Evolutionary conservation across 1,140 invertebrate species (phyloP).

Genomic region (Aphidius gifuensis): DNA sequence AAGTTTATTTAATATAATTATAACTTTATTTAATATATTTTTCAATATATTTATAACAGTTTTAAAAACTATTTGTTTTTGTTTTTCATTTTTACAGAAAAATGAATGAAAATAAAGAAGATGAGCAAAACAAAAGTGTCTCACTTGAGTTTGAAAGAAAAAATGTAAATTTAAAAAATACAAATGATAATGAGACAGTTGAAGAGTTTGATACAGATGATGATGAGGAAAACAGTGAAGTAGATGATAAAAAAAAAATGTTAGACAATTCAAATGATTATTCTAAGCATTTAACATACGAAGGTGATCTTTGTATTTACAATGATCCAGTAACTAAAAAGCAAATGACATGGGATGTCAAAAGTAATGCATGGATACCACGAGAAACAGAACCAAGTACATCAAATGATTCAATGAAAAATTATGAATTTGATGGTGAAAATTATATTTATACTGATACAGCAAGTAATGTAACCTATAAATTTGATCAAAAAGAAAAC

Average conservation of each 20-base stretch:
- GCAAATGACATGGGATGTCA: slow-evolving; percentile 67
- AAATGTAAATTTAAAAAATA: slow-evolving; percentile 1
- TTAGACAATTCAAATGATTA: slow-evolving; percentile 38
- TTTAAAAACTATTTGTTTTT: too few relatives aligned
- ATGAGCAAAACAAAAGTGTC: neutral
- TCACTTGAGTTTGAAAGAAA: neutral
- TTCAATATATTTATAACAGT: too few relatives aligned
- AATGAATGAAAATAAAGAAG: neutral
- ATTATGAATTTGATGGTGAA: slow-evolving; percentile 57
- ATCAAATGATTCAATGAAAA: slow-evolving; percentile 32
- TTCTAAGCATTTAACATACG: slow-evolving; percentile 61
- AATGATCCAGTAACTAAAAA: slow-evolving; percentile 67
- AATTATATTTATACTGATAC: slow-evolving; percentile 55
- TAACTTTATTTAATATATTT: too few relatives aligned
- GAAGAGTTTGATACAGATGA: slow-evolving; percentile 43
- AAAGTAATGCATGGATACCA: slow-evolving; percentile 58
- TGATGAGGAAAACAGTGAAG: slow-evolving; percentile 33
- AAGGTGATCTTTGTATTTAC: slow-evolving; percentile 69
- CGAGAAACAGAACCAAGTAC: slow-evolving; percentile 23
- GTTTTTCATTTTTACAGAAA: too few relatives aligned
- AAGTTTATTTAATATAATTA: too few relatives aligned
- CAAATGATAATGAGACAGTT: slow-evolving; percentile 27
- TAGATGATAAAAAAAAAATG: slow-evolving; percentile 5
- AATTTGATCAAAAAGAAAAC: slow-evolving; percentile 54
- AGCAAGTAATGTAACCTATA: slow-evolving; percentile 49